phyloP scores from a whole-genome alignment of 53 echinoderm and acorn worm species.

The Echinometra lucunter region DNA sequence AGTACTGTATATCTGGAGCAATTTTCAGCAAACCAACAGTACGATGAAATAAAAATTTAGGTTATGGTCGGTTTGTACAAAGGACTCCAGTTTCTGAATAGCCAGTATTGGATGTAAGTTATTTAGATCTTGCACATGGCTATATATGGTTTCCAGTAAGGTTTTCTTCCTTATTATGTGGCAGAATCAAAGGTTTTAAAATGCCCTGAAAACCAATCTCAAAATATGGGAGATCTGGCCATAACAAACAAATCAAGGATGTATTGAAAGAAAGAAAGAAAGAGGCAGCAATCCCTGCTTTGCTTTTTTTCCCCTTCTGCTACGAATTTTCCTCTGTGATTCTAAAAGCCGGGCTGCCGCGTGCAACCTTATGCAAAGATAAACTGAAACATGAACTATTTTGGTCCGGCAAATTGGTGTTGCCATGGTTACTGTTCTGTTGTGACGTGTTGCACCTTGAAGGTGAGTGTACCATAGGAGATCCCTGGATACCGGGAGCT shows the following conservation, averaged over 20 bases:
- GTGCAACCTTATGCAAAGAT: constrained; percentile 42
- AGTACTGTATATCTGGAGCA: background rate
- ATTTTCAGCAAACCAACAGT: background rate
- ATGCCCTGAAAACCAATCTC: background rate
- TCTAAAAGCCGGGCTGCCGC: constrained; percentile 27
- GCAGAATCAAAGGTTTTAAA: background rate
- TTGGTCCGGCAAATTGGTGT: constrained; percentile 67
- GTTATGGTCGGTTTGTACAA: constrained; percentile 18
- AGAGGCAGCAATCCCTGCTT: background rate
- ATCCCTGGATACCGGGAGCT: constrained; percentile 62
- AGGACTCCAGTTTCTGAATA: background rate
- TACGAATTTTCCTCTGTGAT: constrained; percentile 4
- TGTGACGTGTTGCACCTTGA: constrained; percentile 67
- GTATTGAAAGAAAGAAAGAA: too few relatives aligned
- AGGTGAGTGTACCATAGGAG: constrained; percentile 68
- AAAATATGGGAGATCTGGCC: background rate
- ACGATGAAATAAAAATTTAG: background rate
- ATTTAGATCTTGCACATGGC: background rate
- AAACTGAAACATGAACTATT: constrained; percentile 73
- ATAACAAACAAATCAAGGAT: constrained; percentile 29
- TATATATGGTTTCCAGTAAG: too few relatives aligned
- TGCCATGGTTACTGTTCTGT: constrained; percentile 68
- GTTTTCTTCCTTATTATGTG: background rate
- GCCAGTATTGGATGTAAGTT: background rate
- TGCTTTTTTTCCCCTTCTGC: background rate